A percentile compares a stretch with the other conserved stretches of the same genome.
phyloP scores from a whole-genome alignment of 2,797 vertebrate species.

The Ctenopoma kingsleyae region DNA sequence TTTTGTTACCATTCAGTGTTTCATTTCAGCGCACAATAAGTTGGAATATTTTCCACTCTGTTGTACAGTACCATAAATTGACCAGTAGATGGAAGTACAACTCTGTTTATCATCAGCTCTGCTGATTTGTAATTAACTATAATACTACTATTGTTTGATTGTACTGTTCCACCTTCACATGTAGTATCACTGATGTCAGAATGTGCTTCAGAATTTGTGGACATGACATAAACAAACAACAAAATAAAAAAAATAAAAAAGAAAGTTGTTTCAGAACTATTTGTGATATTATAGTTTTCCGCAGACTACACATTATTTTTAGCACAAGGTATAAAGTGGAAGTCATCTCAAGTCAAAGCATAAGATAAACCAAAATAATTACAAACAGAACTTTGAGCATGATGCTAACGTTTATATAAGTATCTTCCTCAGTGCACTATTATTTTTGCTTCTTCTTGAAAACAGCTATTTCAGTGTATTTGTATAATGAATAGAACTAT shows the following conservation, averaged over 20 bases:
- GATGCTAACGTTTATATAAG: not conserved
- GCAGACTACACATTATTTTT: slow-evolving; percentile 4
- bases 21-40: not conserved
- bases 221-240: not conserved
- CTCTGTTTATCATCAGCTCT: slow-evolving; percentile 6
- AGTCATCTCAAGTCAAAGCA: slow-evolving; percentile 14
- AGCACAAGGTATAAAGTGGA: not conserved
- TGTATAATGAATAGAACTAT: not conserved
- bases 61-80: slow-evolving; percentile 38
- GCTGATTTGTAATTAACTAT: not conserved
- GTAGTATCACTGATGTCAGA: too few species aligned
- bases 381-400: not conserved
- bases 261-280: not conserved
- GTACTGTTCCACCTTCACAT: slow-evolving; percentile 1
- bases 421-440: not conserved
- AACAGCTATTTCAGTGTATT: not conserved
- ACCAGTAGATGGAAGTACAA: slow-evolving; percentile 68
- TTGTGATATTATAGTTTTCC: not conserved
- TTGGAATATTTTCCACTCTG: fast-evolving
- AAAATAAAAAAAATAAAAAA: not conserved
- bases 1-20: slow-evolving; percentile 49
- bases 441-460: slow-evolving; percentile 6
- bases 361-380: slow-evolving; percentile 1
- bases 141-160: not conserved
- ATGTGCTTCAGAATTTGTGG: too few species aligned